Conservation (phyloP, 53 echinoderm and acorn worm genomes). For the Zoroaster sp. region DNA sequence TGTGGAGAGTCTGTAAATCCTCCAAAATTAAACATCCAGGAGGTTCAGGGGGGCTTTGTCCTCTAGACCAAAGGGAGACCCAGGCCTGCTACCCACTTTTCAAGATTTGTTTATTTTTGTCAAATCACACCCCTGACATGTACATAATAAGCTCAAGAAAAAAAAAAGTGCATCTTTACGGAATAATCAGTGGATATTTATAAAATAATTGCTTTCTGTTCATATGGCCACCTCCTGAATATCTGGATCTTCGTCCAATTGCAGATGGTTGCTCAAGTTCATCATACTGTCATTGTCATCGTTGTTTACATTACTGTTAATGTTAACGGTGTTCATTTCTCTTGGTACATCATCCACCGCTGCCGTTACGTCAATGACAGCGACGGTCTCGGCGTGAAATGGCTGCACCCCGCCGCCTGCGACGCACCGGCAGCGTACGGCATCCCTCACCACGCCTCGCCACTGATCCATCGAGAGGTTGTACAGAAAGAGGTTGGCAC, state of each 20-base stretch:
- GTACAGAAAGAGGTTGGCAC: conserved; percentile 61
- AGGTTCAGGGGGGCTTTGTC: too few relatives aligned
- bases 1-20: too few relatives aligned
- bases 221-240: conserved; percentile 25
- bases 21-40: too few relatives aligned
- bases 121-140: too few relatives aligned
- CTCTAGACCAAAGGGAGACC: too few relatives aligned
- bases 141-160: too few relatives aligned
- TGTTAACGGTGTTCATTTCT: not conserved
- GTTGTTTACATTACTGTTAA: not conserved
- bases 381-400: not conserved
- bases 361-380: conserved; percentile 47
- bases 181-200: too few relatives aligned
- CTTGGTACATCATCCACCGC: not conserved
- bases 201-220: not conserved
- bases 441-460: conserved; percentile 29
- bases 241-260: not conserved
- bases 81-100: too few relatives aligned
- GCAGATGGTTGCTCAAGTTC: not conserved
- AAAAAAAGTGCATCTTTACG: too few relatives aligned
- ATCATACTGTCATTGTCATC: not conserved
- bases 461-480: conserved; percentile 57
- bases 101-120: too few relatives aligned
- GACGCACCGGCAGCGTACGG: conserved; percentile 32
- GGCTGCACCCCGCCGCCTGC: not conserved